Evolutionary conservation across 1,140 invertebrate genomes (phyloP).

Genomic region (Telenomus remus): DNA sequence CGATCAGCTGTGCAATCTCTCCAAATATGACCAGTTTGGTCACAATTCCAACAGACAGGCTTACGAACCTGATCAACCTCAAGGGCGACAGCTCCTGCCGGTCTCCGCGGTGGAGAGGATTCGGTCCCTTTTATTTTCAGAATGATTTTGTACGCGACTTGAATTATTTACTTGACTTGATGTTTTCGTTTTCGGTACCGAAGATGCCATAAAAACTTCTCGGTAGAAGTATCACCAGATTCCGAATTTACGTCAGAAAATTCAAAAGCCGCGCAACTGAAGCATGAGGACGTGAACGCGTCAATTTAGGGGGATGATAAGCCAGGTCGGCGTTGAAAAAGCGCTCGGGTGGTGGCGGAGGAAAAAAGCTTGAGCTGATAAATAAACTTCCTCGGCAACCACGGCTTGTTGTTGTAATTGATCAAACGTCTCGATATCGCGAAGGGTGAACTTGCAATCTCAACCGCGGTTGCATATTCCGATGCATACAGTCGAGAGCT

Average conservation of each 20-base stretch:
- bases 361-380: background rate
- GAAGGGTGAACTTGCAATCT: background rate
- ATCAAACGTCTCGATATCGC: background rate
- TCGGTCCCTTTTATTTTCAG: too few species aligned
- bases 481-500: background rate
- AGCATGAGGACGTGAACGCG: background rate
- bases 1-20: background rate
- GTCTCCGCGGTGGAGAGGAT: too few species aligned
- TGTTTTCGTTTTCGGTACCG: too few species aligned
- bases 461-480: background rate
- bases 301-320: background rate
- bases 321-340: slow-evolving; percentile 1
- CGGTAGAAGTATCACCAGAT: too few species aligned
- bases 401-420: background rate
- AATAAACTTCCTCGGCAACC: background rate
- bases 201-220: too few species aligned
- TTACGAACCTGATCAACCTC: too few species aligned
- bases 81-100: too few species aligned
- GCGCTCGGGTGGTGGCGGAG: background rate
- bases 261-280: background rate
- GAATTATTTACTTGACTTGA: too few species aligned
- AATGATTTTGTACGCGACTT: too few species aligned
- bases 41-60: slow-evolving; percentile 5
- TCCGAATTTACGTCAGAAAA: too few species aligned
- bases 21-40: background rate